Percentiles rank a stretch among this genome's conserved stretches.
Conservation (phyloP, 2,888 invertebrate genomes). For the Notodonta dromedarius region DNA sequence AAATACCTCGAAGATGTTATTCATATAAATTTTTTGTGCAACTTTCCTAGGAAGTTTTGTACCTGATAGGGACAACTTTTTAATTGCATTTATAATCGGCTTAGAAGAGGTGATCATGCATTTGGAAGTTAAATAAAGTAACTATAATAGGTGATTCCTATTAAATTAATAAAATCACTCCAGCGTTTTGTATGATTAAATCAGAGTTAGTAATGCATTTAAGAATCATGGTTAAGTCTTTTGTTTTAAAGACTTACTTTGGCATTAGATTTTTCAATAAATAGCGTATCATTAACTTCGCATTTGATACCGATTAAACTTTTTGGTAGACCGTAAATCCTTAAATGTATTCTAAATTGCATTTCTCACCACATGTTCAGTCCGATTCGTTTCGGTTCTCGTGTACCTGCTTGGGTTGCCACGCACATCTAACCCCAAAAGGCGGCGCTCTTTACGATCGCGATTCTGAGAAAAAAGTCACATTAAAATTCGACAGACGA, state of each 20-base stretch:
- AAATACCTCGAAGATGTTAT: constrained; percentile 32
- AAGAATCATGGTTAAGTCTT: too few species aligned
- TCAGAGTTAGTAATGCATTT: neutral
- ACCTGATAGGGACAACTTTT: constrained; percentile 28
- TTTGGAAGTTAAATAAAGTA: neutral
- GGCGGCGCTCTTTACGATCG: constrained; percentile 51
- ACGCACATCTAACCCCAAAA: constrained; percentile 38
- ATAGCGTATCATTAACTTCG: constrained; percentile 37
- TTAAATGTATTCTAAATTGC: constrained; percentile 36
- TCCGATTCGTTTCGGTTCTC: constrained; percentile 28
- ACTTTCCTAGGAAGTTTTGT: constrained; percentile 38
- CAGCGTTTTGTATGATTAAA: neutral
- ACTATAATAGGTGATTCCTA: too few species aligned
- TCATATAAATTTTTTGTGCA: constrained; percentile 29
- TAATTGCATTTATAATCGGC: constrained; percentile 18
- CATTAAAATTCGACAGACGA: constrained; percentile 61
- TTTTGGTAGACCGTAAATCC: constrained; percentile 28
- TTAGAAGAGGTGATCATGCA: neutral
- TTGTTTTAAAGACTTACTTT: neutral
- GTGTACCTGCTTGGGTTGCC: constrained; percentile 35
- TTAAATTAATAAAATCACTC: neutral
- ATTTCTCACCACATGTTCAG: constrained; percentile 32
- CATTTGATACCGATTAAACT: constrained; percentile 40
- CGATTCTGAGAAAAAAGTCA: constrained; percentile 61
- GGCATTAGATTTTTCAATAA: neutral